A percentile compares a stretch with the other conserved stretches of the same genome.
These are phyloP conservation scores for Lucilia sericata DNA, from an alignment of 1,140 invertebrate species.

Conservation along the genomic window DNA sequence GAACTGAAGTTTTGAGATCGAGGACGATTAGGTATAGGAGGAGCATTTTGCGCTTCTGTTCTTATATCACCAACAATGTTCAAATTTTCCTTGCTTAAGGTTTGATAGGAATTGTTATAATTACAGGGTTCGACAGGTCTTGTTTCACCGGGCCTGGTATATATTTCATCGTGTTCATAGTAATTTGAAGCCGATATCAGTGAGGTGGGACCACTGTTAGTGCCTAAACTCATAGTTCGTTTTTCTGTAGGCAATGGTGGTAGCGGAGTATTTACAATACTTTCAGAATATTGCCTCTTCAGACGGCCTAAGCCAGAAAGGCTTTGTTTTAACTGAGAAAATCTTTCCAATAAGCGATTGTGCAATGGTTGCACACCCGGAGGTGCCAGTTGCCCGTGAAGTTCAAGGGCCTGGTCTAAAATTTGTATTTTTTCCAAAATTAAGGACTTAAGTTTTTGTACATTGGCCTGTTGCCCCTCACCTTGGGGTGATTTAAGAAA, in stretches of 20 bases:
- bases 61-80: conserved; percentile 45
- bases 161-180: conserved; percentile 75
- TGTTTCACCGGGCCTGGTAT: conserved; percentile 72
- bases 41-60: conserved; percentile 46
- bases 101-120: conserved; percentile 59
- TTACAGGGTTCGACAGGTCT: conserved; percentile 56
- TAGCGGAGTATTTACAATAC: conserved; percentile 83
- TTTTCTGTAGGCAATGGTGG: conserved; percentile 77
- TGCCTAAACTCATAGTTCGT: conserved; percentile 64
- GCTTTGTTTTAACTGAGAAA: conserved; percentile 81
- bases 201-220: conserved; percentile 44
- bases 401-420: conserved; percentile 81
- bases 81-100: conserved; percentile 62
- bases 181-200: conserved; percentile 45
- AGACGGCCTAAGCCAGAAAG: conserved; percentile 73
- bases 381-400: conserved; percentile 87
- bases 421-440: conserved; percentile 84
- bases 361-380: conserved; percentile 87
- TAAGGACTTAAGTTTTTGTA: conserved; percentile 79
- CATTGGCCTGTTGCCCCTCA: conserved; percentile 80
- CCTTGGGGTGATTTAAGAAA: conserved; percentile 76
- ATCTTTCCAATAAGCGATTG: conserved; percentile 85
- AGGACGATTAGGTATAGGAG: conserved; percentile 63
- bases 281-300: conserved; percentile 77
- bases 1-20: conserved; percentile 60